Conservation (phyloP, 2,888 invertebrate species). For the Polyommatus iphigenia region DNA sequence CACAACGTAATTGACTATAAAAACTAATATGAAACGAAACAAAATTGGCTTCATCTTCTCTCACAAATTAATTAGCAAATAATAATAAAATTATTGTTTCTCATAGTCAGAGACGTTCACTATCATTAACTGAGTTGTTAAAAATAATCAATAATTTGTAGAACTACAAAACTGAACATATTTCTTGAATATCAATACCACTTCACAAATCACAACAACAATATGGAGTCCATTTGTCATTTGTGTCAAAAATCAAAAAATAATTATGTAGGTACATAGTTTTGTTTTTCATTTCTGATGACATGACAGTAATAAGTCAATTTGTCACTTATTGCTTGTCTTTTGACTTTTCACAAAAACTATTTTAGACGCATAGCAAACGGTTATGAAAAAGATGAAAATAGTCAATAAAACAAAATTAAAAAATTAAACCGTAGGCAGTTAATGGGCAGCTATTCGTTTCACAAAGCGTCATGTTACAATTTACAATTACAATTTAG, state of each 20-base stretch:
- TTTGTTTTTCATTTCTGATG: too few species aligned
- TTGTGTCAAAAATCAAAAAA: background rate
- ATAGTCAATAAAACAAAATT: too few species aligned
- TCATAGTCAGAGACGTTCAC: constrained; percentile 28
- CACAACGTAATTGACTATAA: constrained; percentile 52
- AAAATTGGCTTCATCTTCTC: constrained; percentile 43
- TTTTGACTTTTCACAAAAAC: too few species aligned
- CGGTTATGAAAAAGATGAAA: too few species aligned
- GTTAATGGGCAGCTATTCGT: too few species aligned
- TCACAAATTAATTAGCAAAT: background rate
- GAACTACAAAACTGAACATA: constrained; percentile 14
- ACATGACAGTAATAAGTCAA: background rate
- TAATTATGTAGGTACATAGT: too few species aligned
- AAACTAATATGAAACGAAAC: constrained; percentile 53
- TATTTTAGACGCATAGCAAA: too few species aligned
- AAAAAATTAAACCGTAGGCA: too few species aligned
- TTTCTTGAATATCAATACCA: background rate
- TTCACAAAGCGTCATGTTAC: too few species aligned
- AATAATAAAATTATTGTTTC: background rate
- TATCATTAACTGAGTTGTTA: background rate
- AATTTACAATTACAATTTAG: too few species aligned
- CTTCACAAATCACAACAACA: constrained; percentile 23
- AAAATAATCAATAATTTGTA: constrained; percentile 10
- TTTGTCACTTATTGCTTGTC: too few species aligned
- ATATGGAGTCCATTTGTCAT: background rate